These are phyloP conservation scores for Ostrea edulis DNA, from an alignment of 1,140 invertebrate genomes.

Conservation along the genomic window DNA sequence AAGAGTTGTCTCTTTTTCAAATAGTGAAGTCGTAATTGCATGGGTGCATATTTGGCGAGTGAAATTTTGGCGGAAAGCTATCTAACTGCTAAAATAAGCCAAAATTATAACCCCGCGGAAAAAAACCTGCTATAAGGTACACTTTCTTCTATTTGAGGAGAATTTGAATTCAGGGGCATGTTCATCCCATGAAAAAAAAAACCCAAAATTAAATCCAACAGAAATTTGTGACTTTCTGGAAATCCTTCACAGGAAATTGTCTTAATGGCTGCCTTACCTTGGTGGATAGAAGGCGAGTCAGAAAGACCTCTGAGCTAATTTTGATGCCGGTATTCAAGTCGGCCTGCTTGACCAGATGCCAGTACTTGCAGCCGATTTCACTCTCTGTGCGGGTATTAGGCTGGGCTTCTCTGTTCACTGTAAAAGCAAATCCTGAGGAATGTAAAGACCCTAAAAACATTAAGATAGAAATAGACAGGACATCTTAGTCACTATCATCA, in stretches of 20 bases:
- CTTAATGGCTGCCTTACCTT: constrained; percentile 84
- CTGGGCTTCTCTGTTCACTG: constrained; percentile 60
- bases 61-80: no score
- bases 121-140: no score
- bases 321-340: constrained; percentile 96
- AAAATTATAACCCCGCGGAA: no score
- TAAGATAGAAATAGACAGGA: background rate
- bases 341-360: constrained; percentile 87
- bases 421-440: constrained; percentile 70
- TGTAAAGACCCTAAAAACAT: constrained; percentile 68
- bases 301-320: constrained; percentile 99
- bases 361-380: constrained; percentile 69
- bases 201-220: background rate
- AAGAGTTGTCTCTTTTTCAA: no score
- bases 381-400: constrained; percentile 71
- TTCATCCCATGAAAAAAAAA: no score
- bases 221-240: no score
- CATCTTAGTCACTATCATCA: background rate
- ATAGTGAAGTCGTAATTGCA: no score
- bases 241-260: background rate
- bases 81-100: no score
- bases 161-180: no score
- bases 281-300: constrained; percentile 97
- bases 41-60: no score
- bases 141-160: no score